Conservation (phyloP, 2,797 vertebrate genomes). For the Squalus acanthias region DNA sequence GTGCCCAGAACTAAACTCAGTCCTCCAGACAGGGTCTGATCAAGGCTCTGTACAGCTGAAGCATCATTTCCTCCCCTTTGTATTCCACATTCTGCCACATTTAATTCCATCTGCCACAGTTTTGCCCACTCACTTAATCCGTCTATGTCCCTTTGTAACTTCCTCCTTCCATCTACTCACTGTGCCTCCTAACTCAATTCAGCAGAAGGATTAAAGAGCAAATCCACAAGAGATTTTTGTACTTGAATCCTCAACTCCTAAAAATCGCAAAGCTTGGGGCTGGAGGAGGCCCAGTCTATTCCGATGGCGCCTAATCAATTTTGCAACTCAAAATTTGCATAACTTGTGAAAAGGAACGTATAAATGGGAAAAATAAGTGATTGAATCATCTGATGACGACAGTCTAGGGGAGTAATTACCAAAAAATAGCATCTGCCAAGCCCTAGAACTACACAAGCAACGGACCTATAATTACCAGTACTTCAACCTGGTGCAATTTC, state of each 20-base stretch:
- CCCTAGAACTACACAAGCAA: not conserved
- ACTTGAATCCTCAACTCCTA: not conserved
- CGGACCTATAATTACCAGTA: constrained; percentile 9
- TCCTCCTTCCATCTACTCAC: not conserved
- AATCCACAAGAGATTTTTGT: not conserved
- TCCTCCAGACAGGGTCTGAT: not conserved
- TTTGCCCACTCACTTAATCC: too few species aligned
- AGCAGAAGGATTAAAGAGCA: not conserved
- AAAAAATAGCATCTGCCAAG: not conserved
- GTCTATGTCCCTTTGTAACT: not conserved
- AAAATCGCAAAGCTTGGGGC: not conserved
- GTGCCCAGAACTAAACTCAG: not conserved
- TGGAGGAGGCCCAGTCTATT: not conserved
- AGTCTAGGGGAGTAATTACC: too few species aligned
- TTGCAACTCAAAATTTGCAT: not conserved
- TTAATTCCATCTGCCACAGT: too few species aligned
- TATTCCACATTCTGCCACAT: not conserved
- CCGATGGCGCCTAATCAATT: not conserved
- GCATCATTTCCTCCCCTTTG: not conserved
- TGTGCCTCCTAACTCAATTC: not conserved
- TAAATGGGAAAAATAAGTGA: not conserved
- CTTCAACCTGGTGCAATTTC: not conserved
- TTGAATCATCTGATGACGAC: not conserved
- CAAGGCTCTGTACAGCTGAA: not conserved
- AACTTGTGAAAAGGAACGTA: not conserved